These are phyloP conservation scores for Machimus rusticus DNA, from an alignment of 2,888 invertebrate species.

Conservation along the genomic window DNA sequence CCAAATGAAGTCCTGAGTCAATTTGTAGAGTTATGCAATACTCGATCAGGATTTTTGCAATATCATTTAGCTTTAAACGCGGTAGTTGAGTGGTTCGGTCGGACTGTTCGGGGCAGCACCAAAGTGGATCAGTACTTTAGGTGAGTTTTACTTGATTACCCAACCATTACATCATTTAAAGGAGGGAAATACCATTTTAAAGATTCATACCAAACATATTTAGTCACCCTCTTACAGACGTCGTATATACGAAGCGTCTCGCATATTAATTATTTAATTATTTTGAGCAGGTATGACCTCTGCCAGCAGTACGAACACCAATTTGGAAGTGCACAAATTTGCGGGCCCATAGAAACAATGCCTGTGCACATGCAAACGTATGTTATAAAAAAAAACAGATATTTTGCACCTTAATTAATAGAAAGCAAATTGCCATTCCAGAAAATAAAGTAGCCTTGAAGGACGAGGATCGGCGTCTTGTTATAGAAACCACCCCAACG, in stretches of 20 bases:
- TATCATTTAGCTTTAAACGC: constrained; percentile 53
- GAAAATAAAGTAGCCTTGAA: background rate
- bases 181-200: constrained; percentile 10
- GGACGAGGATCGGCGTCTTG: background rate
- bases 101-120: constrained; percentile 53
- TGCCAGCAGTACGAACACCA: constrained; percentile 53
- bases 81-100: constrained; percentile 56
- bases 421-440: constrained; percentile 49
- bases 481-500: constrained; percentile 44
- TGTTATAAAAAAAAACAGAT: constrained; percentile 29
- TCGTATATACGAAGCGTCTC: background rate
- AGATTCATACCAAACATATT: background rate
- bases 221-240: background rate
- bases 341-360: constrained; percentile 53
- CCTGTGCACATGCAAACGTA: constrained; percentile 55
- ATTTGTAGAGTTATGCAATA: constrained; percentile 43
- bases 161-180: constrained; percentile 8
- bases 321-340: constrained; percentile 51
- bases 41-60: constrained; percentile 49
- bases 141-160: constrained; percentile 46
- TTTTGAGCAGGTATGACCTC: constrained; percentile 52
- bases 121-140: constrained; percentile 54
- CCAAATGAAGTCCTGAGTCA: constrained; percentile 43
- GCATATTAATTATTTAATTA: constrained; percentile 1
- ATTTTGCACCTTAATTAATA: constrained; percentile 42